These are phyloP conservation scores for Lasioglossum morio DNA, from an alignment of 2,888 invertebrate species.

Conservation along the genomic window DNA sequence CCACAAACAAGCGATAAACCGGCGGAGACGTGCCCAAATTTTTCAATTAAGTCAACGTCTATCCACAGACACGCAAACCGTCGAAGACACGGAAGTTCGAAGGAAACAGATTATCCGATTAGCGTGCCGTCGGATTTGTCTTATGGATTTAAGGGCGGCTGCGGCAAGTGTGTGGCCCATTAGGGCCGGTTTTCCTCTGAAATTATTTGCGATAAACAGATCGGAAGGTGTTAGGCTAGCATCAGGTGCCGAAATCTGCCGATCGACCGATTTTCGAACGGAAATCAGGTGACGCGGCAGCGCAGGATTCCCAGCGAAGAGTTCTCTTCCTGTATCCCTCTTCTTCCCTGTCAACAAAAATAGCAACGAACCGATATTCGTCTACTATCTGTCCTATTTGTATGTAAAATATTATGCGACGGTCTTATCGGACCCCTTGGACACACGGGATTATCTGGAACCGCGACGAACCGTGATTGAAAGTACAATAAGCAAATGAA, in stretches of 20 bases:
- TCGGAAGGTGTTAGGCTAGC: constrained; percentile 39
- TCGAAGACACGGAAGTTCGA: constrained; percentile 19
- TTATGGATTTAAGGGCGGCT: constrained; percentile 32
- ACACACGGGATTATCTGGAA: constrained; percentile 29
- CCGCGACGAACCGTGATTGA: constrained; percentile 17
- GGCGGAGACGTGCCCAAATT: background rate
- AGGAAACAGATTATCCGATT: constrained; percentile 56
- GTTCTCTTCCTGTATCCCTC: no score
- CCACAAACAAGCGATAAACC: background rate
- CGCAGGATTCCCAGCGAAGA: background rate
- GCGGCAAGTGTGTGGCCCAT: constrained; percentile 62
- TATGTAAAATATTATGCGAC: constrained; percentile 60
- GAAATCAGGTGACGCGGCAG: background rate
- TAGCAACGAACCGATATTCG: background rate
- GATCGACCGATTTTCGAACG: constrained; percentile 2
- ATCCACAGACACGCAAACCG: background rate
- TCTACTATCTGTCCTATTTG: constrained; percentile 20
- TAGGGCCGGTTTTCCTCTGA: constrained; percentile 62
- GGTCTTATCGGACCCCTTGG: constrained; percentile 16
- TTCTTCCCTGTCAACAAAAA: background rate
- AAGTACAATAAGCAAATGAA: constrained; percentile 27
- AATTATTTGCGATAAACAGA: constrained; percentile 75
- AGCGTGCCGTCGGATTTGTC: constrained; percentile 49
- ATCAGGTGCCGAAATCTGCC: constrained; percentile 59
- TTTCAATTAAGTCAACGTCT: background rate